Evolutionary conservation across 2,888 invertebrate species (phyloP), one percentile per base, ranked within the genome.

Genomic region (Ethmia dodecea): DNA sequence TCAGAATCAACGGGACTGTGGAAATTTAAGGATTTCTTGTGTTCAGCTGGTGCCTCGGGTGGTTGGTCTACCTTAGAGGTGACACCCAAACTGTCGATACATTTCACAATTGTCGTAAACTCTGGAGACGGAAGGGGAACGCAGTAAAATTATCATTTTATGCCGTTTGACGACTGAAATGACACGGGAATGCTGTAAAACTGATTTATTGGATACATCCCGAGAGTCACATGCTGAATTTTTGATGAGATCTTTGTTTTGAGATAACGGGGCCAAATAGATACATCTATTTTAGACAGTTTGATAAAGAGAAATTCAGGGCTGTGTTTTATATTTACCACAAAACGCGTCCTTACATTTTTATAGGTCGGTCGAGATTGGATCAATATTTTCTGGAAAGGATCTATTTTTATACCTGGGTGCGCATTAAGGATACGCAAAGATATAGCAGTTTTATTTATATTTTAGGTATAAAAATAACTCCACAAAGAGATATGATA

Each of bases 91-190:
- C 78, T 84, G 86, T 86, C 86, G 84, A 86, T 86, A 84, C 86
- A 84, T 86, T 86, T 86, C 83, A 83, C 84, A 84, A 81, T 84
- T 83, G 86, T 84, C 86, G 83, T 86, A 86, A 86, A 86, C 68
- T 73, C 55, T 65, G 72, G 52, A 81, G 81, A 78, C 80, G 84
- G 84, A 84, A 86, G 81, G 83, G 78, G 81, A 79, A 67, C 66
- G 77, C 78, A 72, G 74, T 86, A 83, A 86, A 86, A 86, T 86
- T 84, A 86, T 86, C 79, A 84, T 86, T 86, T 86, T 86, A 86
- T 80, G 81, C 74, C 83, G 75, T 83, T 81, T 83, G 80, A 79
- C 80, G 84, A 80, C 80, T 81, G 86, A 86, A 84, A 86, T 81
- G 86, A 84, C 86, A 79, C 77, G 60, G 76, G 83, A 81, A 83